Base-by-base conservation (phyloP, 2,888 invertebrate genomes). In the Ennomos fuscantarius region DNA sequence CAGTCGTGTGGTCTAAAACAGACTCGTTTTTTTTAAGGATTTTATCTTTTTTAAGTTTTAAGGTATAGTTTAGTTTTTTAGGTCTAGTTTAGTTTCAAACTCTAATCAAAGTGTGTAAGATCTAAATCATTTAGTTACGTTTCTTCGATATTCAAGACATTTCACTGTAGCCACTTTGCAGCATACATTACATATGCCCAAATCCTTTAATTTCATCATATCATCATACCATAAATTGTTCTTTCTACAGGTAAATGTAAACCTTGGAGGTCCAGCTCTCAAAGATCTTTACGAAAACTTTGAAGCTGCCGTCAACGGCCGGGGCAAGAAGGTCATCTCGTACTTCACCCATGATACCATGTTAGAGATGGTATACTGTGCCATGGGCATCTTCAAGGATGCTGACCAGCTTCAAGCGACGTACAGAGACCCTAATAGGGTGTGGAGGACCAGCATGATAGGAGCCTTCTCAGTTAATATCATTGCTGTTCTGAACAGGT, bases 401-500 rank as follows among this genome's bases (percentile, higher is more conserved):
- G 78, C 84, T 0, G 71, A 76, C 8, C 85, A 91, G 0, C 79
- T 95, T n/a, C 87, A 86, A 1, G 94, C 95, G 0, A 84, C 88
- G 3, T 93, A 93, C 66, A 95, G 93, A 68, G 80, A 92, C 41
- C 69, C 78, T 0, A 82, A 86, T 46, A 92, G 97, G 47, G 82
- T 93, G 44, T 97, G 96, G 95, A 93, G 93, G 63, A 94, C 94
- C 0, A 96, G 96, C 9, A 74, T 86, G 2, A 90, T 96, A 36
- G 93, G 93, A 46, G 94, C 96, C 0, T 96, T 96, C 75, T 94
- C 95, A 0, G 90, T 93, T 0, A 97, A 97, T 79, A 75, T 97
- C 9, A 94, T 94, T 15, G 96, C 95, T 33, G 94, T 96, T n/a
- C 93, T 97, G 68, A 95, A 96, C 76, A 93, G 94, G 94, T 96